These are phyloP conservation scores for Thunnus albacares DNA, from an alignment of 2,797 vertebrate genomes.

Conservation along the genomic window DNA sequence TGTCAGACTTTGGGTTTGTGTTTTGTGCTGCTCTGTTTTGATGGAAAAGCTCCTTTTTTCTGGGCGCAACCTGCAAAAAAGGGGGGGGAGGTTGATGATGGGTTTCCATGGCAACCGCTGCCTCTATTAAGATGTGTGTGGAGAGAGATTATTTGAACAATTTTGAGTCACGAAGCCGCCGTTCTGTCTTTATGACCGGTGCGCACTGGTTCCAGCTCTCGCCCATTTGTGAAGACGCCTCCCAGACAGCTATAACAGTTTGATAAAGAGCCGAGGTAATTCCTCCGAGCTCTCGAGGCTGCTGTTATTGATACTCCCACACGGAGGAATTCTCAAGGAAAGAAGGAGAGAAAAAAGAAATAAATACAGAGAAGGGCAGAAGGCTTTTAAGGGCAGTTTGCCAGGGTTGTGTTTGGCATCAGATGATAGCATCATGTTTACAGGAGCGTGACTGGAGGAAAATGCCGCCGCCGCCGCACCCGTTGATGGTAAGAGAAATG, in stretches of 20 bases:
- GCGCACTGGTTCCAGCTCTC: background rate
- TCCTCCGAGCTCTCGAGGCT: constrained; percentile 18
- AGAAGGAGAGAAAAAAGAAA: too few species aligned
- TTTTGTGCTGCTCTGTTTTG: constrained; percentile 36
- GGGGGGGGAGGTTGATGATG: constrained; percentile 6
- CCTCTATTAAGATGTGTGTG: constrained; percentile 17
- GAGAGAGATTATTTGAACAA: constrained; percentile 19
- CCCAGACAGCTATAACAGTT: background rate
- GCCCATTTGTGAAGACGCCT: background rate
- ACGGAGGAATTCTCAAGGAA: background rate
- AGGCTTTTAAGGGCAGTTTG: constrained; percentile 18
- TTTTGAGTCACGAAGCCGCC: background rate
- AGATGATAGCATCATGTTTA: constrained; percentile 9
- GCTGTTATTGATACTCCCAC: constrained; percentile 36
- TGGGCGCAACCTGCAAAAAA: background rate
- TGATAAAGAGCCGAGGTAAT: constrained; percentile 36
- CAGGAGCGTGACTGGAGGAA: constrained; percentile 23
- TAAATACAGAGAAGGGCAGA: background rate
- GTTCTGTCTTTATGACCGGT: background rate
- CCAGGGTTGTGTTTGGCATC: constrained; percentile 6
- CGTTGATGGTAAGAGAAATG: constrained; percentile 23
- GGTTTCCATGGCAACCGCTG: constrained; percentile 60
- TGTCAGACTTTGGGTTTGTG: constrained; percentile 4
- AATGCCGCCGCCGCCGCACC: background rate
- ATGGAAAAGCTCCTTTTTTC: constrained; percentile 6